A percentile compares a stretch with the other conserved stretches of the same genome.
phyloP scores from a whole-genome alignment of 1,140 invertebrate species.

The Rhagoletis zephyria region DNA sequence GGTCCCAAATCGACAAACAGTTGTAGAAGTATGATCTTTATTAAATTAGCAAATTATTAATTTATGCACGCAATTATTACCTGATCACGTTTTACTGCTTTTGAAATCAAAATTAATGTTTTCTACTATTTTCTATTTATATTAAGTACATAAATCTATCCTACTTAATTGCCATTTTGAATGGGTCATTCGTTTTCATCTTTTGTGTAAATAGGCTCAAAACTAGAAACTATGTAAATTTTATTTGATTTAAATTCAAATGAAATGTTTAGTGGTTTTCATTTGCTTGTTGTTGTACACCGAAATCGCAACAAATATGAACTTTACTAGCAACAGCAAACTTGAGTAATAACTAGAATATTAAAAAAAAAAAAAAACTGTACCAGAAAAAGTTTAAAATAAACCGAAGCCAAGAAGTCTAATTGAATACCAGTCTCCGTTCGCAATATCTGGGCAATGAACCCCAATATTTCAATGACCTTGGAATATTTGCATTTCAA shows the following conservation, averaged over 20 bases:
- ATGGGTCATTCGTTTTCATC: slow-evolving; percentile 11
- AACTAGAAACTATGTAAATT: slow-evolving; percentile 28
- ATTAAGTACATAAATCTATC: not conserved
- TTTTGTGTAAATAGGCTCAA: slow-evolving; percentile 22
- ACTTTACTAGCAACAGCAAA: too few relatives aligned
- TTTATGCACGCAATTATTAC: not conserved
- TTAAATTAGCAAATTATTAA: not conserved
- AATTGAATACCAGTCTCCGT: not conserved
- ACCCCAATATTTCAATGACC: not conserved
- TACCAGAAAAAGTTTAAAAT: too few relatives aligned
- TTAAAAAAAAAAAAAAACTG: too few relatives aligned
- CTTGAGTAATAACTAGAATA: too few relatives aligned
- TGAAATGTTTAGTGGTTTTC: not conserved
- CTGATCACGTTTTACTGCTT: not conserved
- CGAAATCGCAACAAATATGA: not conserved
- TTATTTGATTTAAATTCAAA: not conserved
- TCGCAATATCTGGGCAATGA: not conserved
- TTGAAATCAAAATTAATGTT: not conserved
- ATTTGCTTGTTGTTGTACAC: not conserved
- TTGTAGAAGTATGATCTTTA: not conserved
- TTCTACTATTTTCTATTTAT: not conserved
- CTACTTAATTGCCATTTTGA: not conserved
- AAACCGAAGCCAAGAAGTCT: not conserved
- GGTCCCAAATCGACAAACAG: not conserved
- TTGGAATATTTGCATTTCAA: not conserved